phyloP scores from a whole-genome alignment of 1,140 invertebrate genomes.

The Diploscapter pachys region DNA sequence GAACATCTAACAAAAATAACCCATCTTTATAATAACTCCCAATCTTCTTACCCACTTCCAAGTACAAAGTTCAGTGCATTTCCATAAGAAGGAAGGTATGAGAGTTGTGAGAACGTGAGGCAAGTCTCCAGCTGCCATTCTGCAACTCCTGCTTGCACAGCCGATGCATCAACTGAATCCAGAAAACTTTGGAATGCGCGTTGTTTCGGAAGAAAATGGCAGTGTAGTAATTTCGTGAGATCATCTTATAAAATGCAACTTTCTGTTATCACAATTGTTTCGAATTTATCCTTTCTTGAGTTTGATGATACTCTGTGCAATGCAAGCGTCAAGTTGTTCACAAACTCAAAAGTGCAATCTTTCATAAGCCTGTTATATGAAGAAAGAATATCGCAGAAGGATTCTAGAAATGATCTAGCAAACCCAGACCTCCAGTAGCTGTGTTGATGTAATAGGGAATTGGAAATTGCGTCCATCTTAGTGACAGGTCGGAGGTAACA shows the following conservation, averaged over 20 bases:
- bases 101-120: constrained; percentile 9
- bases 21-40: background rate
- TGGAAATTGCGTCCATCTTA: constrained; percentile 24
- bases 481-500: constrained; percentile 15
- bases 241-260: no score
- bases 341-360: no score
- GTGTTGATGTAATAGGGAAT: constrained; percentile 30
- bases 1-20: constrained; percentile 10
- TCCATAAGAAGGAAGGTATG: background rate
- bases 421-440: constrained; percentile 12
- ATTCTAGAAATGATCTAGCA: no score
- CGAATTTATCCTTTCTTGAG: no score
- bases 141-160: constrained; percentile 21
- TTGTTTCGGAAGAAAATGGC: background rate
- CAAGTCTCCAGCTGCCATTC: constrained; percentile 28
- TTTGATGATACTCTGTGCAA: no score
- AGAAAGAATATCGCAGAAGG: no score
- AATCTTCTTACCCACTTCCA: constrained; percentile 20
- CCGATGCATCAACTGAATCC: constrained; percentile 20
- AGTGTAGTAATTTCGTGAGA: no score
- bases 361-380: no score
- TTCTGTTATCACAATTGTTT: no score
- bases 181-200: background rate
- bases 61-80: constrained; percentile 18
- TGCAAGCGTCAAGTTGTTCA: no score